Percentiles rank a stretch among this genome's conserved stretches.
These are phyloP conservation scores for Porites rus DNA, from an alignment of 92 coral and sea anemone species.

Conservation along the genomic window DNA sequence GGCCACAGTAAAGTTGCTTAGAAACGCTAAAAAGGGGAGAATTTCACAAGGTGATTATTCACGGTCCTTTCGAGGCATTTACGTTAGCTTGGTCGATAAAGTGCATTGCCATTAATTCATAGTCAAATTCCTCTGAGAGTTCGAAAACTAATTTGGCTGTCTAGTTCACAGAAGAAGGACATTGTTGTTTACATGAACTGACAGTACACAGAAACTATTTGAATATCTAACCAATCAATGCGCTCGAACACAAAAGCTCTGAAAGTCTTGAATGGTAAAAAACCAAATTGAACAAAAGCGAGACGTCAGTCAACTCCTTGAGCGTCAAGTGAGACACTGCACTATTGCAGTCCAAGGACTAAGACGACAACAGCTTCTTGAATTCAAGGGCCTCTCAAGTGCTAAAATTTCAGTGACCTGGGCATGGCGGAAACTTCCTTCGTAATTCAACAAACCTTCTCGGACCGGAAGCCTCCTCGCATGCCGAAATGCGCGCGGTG, in stretches of 20 bases:
- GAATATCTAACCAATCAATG: constrained; percentile 63
- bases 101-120: constrained; percentile 11
- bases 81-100: constrained; percentile 5
- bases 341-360: constrained; percentile 9
- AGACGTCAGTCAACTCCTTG: constrained; percentile 19
- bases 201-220: constrained; percentile 76
- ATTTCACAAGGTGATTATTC: not conserved
- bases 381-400: constrained; percentile 44
- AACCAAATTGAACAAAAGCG: constrained; percentile 54
- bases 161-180: constrained; percentile 31
- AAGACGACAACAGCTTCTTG: constrained; percentile 13
- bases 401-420: constrained; percentile 3
- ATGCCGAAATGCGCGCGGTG: constrained; percentile 93
- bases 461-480: constrained; percentile 86
- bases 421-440: constrained; percentile 76
- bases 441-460: constrained; percentile 65
- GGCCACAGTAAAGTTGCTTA: not conserved
- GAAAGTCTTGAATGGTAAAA: constrained; percentile 58
- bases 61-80: constrained; percentile 3
- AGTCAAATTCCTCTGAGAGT: constrained; percentile 48
- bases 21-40: constrained; percentile 1
- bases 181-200: constrained; percentile 78
- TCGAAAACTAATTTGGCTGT: constrained; percentile 45
- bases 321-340: constrained; percentile 33
- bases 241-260: constrained; percentile 63